Base-by-base conservation (phyloP, 1,140 invertebrate species). In the Prorops nasuta region DNA sequence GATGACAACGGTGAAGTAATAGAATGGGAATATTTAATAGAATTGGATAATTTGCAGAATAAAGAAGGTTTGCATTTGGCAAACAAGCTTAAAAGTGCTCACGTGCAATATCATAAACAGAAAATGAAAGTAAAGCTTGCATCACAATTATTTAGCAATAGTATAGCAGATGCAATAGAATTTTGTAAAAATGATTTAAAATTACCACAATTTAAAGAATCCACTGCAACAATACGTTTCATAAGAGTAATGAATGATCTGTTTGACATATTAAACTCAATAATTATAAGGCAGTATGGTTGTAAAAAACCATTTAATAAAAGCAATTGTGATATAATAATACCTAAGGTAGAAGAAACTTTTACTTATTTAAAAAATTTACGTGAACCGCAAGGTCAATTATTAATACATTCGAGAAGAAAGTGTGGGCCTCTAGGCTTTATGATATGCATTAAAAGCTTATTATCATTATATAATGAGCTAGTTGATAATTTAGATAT, bases 181-280 rank as follows among this genome's bases (percentile, higher is more conserved):
- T 35, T 35, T 35, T 15, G 14, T 18, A 20, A 14, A 9, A 14
- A 63, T 18, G 38, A 44, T 32, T 19, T 51, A n/a, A 18, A 42
- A 12, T 19, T 68, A n/a, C 22, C 41, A 3, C 56, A 48, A 3
- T 65, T 67, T 54, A 28, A 42, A 38, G 51, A 53, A 16, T 56
- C 35, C 37, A 46, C 39, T 10, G 42, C 43, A 6, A 70, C 64
- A 8, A 44, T 62, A 9, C 21, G 46, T n/a, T 67, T 67, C 54
- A 49, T 64, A 32, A 41, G 32, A 52, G 42, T 47, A 16, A 38
- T 69, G 7, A 67, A 69, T 44, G 50, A 60, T 34, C n/a, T 62
- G 4, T 69, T 69, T 46, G 64, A 66, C 12, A 28, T 28, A 7
- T 28, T 28, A 6, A 28, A 28, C 12, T 7, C 24, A 6, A 6